A percentile compares a stretch with the other conserved stretches of the same genome.
Conservation (phyloP, 2,797 vertebrate genomes). For the Streptopelia turtur region DNA sequence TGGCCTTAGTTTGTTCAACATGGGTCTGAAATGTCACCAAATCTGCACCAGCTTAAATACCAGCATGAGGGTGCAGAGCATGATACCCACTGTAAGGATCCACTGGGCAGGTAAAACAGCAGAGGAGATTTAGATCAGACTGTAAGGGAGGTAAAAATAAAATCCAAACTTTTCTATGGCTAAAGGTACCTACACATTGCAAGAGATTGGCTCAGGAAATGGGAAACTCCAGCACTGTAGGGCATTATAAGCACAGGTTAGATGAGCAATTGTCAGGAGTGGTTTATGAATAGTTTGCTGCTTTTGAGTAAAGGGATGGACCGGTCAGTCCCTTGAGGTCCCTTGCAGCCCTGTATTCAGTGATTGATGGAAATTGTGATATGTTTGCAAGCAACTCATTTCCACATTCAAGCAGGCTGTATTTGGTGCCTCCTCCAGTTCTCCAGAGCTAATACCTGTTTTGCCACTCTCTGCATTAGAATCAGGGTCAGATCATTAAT, state of each 20-base stretch:
- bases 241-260: background rate
- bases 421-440: background rate
- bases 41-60: background rate
- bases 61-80: background rate
- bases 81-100: background rate
- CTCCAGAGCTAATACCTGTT: background rate
- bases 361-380: background rate
- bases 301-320: background rate
- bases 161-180: background rate
- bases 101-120: background rate
- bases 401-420: background rate
- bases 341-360: background rate
- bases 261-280: background rate
- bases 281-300: background rate
- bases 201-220: background rate
- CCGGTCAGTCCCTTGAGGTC: background rate
- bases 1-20: accelerated
- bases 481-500: conserved; percentile 20
- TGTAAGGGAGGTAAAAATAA: background rate
- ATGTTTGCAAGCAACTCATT: background rate
- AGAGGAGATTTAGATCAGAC: background rate
- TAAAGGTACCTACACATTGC: accelerated
- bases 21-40: background rate
- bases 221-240: background rate
- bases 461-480: background rate